These are phyloP conservation scores for Hystrix cristata DNA, from an alignment of 2,113 vertebrate species.

Conservation along the genomic window DNA sequence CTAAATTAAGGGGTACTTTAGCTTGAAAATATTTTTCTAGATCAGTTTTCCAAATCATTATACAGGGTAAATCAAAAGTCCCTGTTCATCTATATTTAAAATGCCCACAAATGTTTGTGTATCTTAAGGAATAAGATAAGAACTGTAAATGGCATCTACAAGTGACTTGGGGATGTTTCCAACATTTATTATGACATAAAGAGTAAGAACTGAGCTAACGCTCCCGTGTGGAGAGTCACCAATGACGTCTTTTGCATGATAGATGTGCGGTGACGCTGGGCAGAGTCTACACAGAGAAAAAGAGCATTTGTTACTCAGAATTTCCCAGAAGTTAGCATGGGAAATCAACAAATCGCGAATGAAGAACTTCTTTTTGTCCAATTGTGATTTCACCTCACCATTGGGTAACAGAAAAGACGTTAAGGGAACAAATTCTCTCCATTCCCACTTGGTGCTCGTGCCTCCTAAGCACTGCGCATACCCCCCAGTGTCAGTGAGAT, in stretches of 20 bases:
- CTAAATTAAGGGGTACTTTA: constrained; percentile 78
- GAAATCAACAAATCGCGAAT: not conserved
- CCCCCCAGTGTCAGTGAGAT: not conserved
- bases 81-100: constrained; percentile 71
- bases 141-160: constrained; percentile 58
- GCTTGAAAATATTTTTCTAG: constrained; percentile 84
- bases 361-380: not conserved
- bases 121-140: constrained; percentile 69
- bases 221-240: constrained; percentile 12
- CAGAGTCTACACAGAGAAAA: not conserved
- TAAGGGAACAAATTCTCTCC: not conserved
- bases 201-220: constrained; percentile 62
- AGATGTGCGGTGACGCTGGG: not conserved
- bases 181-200: constrained; percentile 71
- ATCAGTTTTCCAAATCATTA: constrained; percentile 77
- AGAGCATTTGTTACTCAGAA: constrained; percentile 34
- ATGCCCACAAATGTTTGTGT: constrained; percentile 64
- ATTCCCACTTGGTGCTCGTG: not conserved
- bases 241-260: constrained; percentile 5
- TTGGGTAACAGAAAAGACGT: not conserved
- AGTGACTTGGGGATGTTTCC: constrained; percentile 62
- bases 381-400: constrained; percentile 10
- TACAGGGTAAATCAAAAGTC: constrained; percentile 48
- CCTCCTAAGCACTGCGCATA: not conserved
- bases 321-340: constrained; percentile 36